Percentiles rank a stretch among this genome's conserved stretches.
phyloP scores from a whole-genome alignment of 2,797 vertebrate species.

The Characodon lateralis region DNA sequence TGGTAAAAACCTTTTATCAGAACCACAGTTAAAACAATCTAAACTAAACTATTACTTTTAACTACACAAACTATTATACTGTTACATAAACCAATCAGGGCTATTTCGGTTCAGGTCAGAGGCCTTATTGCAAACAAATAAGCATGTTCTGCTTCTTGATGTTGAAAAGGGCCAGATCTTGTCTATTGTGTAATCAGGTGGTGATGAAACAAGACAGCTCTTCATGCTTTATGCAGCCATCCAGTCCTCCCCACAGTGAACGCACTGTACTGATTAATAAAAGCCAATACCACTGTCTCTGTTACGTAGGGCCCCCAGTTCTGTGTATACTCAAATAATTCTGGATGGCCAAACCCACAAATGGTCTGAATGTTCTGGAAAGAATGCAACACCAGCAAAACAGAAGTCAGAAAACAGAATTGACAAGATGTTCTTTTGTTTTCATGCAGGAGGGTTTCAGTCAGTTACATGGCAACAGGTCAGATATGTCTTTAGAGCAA shows the following conservation, averaged over 20 bases:
- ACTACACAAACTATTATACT: background rate
- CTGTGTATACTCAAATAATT: constrained; percentile 59
- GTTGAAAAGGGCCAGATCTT: constrained; percentile 5
- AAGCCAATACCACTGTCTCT: constrained; percentile 24
- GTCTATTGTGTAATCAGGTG: constrained; percentile 50
- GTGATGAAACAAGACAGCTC: constrained; percentile 22
- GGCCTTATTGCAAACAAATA: background rate
- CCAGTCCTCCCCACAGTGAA: constrained; percentile 17
- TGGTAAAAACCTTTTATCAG: background rate
- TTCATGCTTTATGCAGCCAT: constrained; percentile 28
- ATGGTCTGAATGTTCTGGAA: constrained; percentile 65
- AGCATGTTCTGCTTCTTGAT: constrained; percentile 7
- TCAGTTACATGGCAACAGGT: constrained; percentile 62
- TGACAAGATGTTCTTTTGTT: constrained; percentile 50
- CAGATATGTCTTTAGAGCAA: constrained; percentile 49
- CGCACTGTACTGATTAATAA: constrained; percentile 41
- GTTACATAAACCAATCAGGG: background rate
- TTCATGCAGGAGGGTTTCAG: constrained; percentile 42
- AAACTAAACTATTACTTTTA: background rate
- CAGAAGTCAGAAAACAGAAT: constrained; percentile 34
- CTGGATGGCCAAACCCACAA: constrained; percentile 48
- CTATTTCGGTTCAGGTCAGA: background rate
- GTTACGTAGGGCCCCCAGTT: constrained; percentile 23
- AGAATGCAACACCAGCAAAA: constrained; percentile 71
- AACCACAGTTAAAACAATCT: background rate